These are phyloP conservation scores for Ceriagrion tenellum DNA, from an alignment of 2,888 invertebrate species.

Conservation along the genomic window DNA sequence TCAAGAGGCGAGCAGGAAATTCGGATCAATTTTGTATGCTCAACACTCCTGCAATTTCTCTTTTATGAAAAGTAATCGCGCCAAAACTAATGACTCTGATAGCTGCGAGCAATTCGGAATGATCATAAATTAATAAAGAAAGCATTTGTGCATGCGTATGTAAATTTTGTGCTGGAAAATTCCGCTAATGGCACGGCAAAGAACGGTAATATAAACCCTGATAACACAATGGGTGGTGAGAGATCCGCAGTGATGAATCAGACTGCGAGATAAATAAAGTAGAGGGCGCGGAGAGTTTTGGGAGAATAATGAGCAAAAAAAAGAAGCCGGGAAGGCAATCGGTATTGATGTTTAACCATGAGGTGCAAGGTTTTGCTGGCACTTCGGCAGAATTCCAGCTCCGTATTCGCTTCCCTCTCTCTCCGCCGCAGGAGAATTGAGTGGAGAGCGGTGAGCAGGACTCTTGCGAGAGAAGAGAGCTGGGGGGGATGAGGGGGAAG, in stretches of 20 bases:
- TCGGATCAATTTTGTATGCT: too few species aligned
- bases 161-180: neutral
- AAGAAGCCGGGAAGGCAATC: neutral
- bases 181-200: neutral
- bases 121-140: too few species aligned
- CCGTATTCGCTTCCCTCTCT: neutral
- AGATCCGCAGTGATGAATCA: neutral
- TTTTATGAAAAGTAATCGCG: too few species aligned
- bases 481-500: neutral
- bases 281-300: neutral
- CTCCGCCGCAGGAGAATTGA: neutral
- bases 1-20: too few species aligned
- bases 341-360: neutral
- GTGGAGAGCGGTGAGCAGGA: neutral
- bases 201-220: neutral
- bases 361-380: neutral
- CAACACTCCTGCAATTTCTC: too few species aligned
- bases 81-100: too few species aligned
- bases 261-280: neutral
- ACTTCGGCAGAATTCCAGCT: conserved; percentile 4
- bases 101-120: too few species aligned
- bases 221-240: neutral
- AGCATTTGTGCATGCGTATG: too few species aligned
- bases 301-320: neutral
- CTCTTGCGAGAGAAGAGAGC: neutral